Base-by-base conservation (phyloP, 1,140 invertebrate species). In the Ganaspis sp. region DNA sequence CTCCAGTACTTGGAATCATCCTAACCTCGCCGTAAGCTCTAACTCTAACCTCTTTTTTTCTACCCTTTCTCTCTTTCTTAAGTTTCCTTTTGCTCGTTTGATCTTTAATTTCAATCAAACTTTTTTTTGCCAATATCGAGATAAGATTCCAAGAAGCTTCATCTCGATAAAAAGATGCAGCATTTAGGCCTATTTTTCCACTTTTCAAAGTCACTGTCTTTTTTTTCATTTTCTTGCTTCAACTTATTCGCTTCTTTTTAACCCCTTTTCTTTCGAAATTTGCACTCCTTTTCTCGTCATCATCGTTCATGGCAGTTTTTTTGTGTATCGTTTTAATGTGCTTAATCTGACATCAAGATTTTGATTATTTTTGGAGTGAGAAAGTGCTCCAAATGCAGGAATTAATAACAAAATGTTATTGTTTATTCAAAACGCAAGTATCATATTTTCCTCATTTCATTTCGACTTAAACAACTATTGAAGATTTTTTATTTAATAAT, bases 21-120 rank as follows among this genome's bases (percentile, higher is more conserved):
- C 23, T 64, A 34, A 64, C 58, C 26, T 64, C 12, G 12, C n/a
- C 58, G 15, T 1, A n/a, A 64, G 58, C 5, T 49, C 5, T 1
- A 49, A n/a, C n/a, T 64, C 58, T 29, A 64, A 64, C 58, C 58
- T 58, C 54, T 58, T 58, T 29, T 58, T 26, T 26, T 23, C 15
- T 26, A 9, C 19, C 21, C 0, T 26, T 58, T 26, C 19, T 58
- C 54, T 58, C 26, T 26, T 6, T 4, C 9, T 4, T 5, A 58
- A 23, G 0, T 12, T 15, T 26, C 26, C 4, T 5, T 15, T 12
- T 64, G 21, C 21, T 29, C 11, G 6, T 58, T 15, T 64, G 15
- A 29, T 15, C 12, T 29, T 29, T 2, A 29, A 58, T 64, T 64
- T 64, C 23, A 9, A 4, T 12, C 12, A 4, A 12, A n/a, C n/a